phyloP scores from a whole-genome alignment of 2,797 vertebrate genomes.

The Rallus crepitans region DNA sequence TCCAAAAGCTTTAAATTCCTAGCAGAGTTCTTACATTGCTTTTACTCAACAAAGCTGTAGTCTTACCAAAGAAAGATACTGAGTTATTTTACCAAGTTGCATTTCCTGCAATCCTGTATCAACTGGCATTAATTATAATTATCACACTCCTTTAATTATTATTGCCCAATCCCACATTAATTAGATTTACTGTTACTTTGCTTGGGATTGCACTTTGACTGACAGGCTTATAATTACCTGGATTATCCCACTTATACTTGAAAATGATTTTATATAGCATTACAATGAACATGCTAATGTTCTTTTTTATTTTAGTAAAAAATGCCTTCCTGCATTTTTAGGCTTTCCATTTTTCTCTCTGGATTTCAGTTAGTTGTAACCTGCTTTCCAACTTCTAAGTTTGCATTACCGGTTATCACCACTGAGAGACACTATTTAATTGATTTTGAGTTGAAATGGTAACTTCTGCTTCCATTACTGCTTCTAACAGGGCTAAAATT shows the following conservation, averaged over 20 bases:
- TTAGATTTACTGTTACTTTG: neutral
- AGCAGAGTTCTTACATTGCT: neutral
- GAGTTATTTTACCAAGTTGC: neutral
- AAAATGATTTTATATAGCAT: neutral
- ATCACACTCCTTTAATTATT: neutral
- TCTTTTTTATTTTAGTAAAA: neutral
- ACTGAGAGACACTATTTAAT: conserved; percentile 70
- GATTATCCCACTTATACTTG: neutral
- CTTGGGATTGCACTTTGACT: neutral
- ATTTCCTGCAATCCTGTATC: neutral
- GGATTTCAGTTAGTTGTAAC: neutral
- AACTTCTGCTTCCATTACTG: neutral
- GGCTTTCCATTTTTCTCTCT: neutral
- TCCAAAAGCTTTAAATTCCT: neutral
- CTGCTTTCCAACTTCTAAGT: neutral
- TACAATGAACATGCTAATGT: neutral
- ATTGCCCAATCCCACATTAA: neutral
- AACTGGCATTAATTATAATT: neutral
- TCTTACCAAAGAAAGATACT: neutral
- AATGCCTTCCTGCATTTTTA: neutral
- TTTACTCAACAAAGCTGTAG: neutral
- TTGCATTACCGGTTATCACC: neutral
- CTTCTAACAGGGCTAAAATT: neutral
- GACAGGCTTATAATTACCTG: neutral
- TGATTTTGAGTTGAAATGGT: neutral